A percentile compares a stretch with the other conserved stretches of the same genome.
phyloP scores from a whole-genome alignment of 2,797 vertebrate species.

The Urosaurus nigricauda region DNA sequence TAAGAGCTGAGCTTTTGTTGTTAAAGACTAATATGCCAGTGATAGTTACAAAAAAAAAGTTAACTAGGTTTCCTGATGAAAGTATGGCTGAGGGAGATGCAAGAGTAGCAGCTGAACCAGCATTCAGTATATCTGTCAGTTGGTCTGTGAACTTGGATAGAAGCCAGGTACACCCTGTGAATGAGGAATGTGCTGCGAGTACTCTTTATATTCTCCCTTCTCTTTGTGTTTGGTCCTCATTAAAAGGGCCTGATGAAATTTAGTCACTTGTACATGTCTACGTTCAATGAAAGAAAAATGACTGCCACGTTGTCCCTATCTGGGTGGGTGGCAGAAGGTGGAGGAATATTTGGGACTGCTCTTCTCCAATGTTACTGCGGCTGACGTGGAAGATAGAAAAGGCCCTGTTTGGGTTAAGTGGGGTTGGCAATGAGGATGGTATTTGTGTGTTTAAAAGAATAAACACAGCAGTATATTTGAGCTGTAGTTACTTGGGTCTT shows the following conservation, averaged over 20 bases:
- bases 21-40: background rate
- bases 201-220: background rate
- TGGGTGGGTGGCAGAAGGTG: background rate
- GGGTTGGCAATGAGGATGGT: background rate
- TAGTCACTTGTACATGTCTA: background rate
- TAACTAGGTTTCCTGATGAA: background rate
- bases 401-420: background rate
- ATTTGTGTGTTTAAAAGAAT: background rate
- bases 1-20: background rate
- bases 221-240: conserved; percentile 3
- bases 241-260: background rate
- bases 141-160: background rate
- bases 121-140: background rate
- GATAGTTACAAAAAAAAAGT: background rate
- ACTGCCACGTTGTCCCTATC: background rate
- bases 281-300: background rate
- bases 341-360: background rate
- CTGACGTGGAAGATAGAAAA: background rate
- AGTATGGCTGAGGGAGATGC: background rate
- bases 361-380: background rate
- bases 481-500: background rate
- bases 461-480: background rate
- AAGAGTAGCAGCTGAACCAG: background rate
- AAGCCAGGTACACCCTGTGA: background rate
- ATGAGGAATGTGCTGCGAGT: conserved; percentile 1